Evolutionary conservation across 2,113 vertebrate genomes (phyloP).

Genomic region (Scomber scombrus): DNA sequence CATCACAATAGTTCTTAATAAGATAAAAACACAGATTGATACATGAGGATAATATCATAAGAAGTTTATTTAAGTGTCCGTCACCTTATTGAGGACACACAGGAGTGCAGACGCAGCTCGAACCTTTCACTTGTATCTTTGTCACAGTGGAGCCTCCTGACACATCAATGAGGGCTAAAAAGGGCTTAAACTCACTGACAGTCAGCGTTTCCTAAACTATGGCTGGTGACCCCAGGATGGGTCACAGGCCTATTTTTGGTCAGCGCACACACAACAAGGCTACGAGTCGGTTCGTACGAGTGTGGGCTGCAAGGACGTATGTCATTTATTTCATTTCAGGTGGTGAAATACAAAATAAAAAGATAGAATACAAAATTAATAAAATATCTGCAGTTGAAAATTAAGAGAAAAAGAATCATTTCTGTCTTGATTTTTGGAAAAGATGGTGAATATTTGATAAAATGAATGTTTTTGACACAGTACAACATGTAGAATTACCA

Average conservation of each 20-base stretch:
- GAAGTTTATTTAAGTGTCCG: background rate
- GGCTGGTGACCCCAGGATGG: constrained; percentile 38
- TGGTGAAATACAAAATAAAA: constrained; percentile 1
- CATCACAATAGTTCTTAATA: background rate
- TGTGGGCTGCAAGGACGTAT: background rate
- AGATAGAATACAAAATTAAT: too few relatives aligned
- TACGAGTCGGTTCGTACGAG: constrained; percentile 18
- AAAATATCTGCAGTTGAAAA: too few relatives aligned
- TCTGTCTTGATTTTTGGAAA: too few relatives aligned
- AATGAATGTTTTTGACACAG: background rate
- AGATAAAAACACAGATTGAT: background rate
- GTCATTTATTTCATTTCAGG: background rate
- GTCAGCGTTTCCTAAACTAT: constrained; percentile 53
- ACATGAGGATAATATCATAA: constrained; percentile 1
- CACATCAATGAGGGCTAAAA: constrained; percentile 30
- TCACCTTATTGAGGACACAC: constrained; percentile 1
- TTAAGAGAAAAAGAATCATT: too few relatives aligned
- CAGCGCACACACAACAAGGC: constrained; percentile 25
- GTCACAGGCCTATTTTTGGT: constrained; percentile 61
- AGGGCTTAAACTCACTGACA: constrained; percentile 24
- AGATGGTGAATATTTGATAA: too few relatives aligned
- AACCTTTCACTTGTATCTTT: constrained; percentile 9
- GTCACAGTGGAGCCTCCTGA: constrained; percentile 7
- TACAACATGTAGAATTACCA: background rate
- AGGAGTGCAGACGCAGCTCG: constrained; percentile 3